phyloP scores from a whole-genome alignment of 2,797 vertebrate genomes.

The Hippopotamyrus pictus region DNA sequence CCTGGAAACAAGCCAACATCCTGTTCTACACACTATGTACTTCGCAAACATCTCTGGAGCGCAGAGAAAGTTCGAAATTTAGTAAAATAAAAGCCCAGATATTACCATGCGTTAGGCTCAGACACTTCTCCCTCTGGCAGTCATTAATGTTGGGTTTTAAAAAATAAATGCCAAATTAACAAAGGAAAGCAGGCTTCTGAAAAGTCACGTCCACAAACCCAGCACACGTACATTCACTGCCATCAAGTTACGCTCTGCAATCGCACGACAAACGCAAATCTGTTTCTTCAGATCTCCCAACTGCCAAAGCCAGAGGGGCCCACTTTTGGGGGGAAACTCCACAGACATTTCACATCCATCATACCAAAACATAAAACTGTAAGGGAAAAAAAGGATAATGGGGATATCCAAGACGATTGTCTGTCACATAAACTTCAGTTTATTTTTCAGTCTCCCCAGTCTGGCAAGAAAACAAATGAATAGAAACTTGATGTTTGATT shows the following conservation, averaged over 20 bases:
- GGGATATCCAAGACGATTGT: slow-evolving; percentile 15
- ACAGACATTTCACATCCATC: slow-evolving; percentile 32
- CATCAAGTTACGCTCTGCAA: background rate
- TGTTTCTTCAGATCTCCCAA: slow-evolving; percentile 48
- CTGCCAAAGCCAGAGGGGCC: slow-evolving; percentile 40
- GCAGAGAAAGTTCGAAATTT: background rate
- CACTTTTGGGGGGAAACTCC: slow-evolving; percentile 34
- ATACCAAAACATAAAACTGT: background rate
- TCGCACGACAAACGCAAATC: slow-evolving; percentile 33
- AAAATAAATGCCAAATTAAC: background rate
- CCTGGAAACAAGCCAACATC: slow-evolving; percentile 46
- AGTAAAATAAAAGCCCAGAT: background rate
- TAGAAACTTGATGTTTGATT: background rate
- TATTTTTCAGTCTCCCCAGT: background rate
- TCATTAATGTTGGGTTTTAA: background rate
- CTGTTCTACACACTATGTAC: slow-evolving; percentile 37
- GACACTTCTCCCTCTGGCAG: background rate
- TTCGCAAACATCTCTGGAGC: slow-evolving; percentile 17
- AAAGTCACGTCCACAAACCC: background rate
- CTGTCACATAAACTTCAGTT: background rate
- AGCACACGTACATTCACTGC: background rate
- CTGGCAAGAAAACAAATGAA: slow-evolving; percentile 8
- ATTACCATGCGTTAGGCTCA: background rate
- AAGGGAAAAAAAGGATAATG: slow-evolving; percentile 8
- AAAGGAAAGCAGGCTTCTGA: slow-evolving; percentile 26